Conservation (phyloP, 2,888 invertebrate genomes). For the Sabellastarte sp. region DNA sequence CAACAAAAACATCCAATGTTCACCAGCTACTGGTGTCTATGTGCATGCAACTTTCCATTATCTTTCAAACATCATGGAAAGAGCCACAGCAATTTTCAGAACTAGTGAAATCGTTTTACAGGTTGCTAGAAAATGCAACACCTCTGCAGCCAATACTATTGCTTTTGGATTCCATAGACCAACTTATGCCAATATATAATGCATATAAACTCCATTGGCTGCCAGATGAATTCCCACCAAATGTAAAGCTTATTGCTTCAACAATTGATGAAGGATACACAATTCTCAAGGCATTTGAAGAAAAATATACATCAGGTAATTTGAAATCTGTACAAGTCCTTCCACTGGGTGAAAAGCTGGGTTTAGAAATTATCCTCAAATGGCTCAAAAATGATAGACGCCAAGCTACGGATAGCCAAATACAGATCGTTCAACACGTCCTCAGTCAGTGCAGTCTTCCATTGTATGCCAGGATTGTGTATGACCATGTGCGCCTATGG, state of each 20-base stretch:
- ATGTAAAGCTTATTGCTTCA: slow-evolving; percentile 7
- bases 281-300: neutral
- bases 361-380: neutral
- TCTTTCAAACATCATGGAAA: neutral
- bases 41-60: slow-evolving; percentile 2
- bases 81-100: slow-evolving; percentile 6
- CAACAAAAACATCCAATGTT: slow-evolving; percentile 9
- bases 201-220: slow-evolving; percentile 13
- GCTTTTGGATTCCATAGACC: slow-evolving; percentile 34
- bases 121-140: slow-evolving; percentile 12
- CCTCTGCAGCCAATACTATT: slow-evolving; percentile 25
- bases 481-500: slow-evolving; percentile 19
- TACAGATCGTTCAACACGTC: slow-evolving; percentile 1
- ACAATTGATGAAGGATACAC: slow-evolving; percentile 6
- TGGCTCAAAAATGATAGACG: slow-evolving; percentile 4
- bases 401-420: neutral
- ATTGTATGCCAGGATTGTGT: slow-evolving; percentile 20
- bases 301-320: neutral
- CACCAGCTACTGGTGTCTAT: slow-evolving; percentile 4
- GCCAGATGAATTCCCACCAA: slow-evolving; percentile 1
- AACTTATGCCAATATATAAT: slow-evolving; percentile 23
- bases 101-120: slow-evolving; percentile 3
- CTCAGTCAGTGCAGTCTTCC: slow-evolving; percentile 24
- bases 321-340: slow-evolving; percentile 3
- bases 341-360: neutral